Evolutionary conservation across 64 coral and sea anemone genomes (phyloP).

Genomic region (Porites lutea): DNA sequence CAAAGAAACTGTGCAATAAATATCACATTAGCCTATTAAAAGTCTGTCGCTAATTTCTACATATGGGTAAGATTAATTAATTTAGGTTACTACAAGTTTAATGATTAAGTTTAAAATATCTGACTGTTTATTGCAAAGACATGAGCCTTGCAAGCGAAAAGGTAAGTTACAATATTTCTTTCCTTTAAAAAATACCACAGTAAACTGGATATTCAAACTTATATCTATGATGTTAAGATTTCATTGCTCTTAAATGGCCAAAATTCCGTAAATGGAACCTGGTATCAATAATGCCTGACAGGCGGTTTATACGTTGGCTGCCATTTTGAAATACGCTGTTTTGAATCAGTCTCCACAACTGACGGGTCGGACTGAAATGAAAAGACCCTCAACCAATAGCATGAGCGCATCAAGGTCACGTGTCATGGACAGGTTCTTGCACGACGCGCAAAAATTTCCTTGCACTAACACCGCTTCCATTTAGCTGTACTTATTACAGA

Average conservation of each 20-base stretch:
- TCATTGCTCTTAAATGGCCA: not conserved
- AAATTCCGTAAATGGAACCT: not conserved
- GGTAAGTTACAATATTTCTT: not conserved
- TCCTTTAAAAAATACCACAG: not conserved
- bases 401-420: not conserved
- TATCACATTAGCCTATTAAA: not conserved
- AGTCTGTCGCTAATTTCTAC: not conserved
- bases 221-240: not conserved
- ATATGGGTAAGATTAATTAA: no score
- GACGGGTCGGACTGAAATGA: not conserved
- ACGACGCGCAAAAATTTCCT: not conserved
- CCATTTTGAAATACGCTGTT: not conserved
- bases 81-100: no score
- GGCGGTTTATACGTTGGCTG: not conserved
- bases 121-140: no score
- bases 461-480: not conserved
- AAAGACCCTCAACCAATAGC: not conserved
- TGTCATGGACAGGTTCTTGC: not conserved
- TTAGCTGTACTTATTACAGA: slow-evolving; percentile 44
- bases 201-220: no score
- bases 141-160: no score
- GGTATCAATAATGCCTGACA: not conserved
- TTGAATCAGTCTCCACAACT: not conserved
- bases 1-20: not conserved
- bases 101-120: no score